Evolutionary conservation across 2,113 vertebrate species (phyloP), one percentile per base, ranked within the genome.

Genomic region (Thomomys bottae): DNA sequence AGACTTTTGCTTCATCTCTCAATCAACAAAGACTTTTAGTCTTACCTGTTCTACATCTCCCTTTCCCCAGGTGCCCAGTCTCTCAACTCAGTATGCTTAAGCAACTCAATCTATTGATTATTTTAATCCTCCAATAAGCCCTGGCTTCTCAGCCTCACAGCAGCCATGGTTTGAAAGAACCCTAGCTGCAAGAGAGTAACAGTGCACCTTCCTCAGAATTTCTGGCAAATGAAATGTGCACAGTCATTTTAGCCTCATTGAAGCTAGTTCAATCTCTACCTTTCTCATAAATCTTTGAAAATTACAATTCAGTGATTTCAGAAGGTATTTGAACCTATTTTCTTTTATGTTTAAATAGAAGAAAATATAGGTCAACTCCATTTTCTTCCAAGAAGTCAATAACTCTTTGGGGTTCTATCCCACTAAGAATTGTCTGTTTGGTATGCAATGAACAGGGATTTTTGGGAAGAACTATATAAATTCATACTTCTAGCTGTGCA

Each of bases 271-370:
- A 38, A 11, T 73, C 45, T 34, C 42, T 66, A 70, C 14, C n/a
- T 92, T 94, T 93, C 68, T 90, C 49, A 76, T 94, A 90, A 85
- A 70, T 26, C 36, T 90, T 94, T 95, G 67, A 88, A 63, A 87
- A 57, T 78, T 80, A 76, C 32, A 70, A 86, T 68, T 91, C 75
- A 84, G 17, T 88, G 85, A 91, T 90, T 77, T 89, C 82, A 90
- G 54, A 91, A 91, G 75, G 61, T 86, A 54, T 67, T 92, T 94
- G 93, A 82, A 88, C 81, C 89, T 91, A 88, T 71, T 95, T 94
- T 54, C 72, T 38, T 93, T 72, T 83, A 87, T 63, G 45, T 36
- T 67, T 4, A 54, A 10, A 54, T 54, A 17, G 15, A 81, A 34
- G 71, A 78, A 68, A 92, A 92, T 90, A 83, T 28, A 94, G 75